These are phyloP conservation scores for Lampris incognitus DNA, from an alignment of 2,113 vertebrate species.

Conservation along the genomic window DNA sequence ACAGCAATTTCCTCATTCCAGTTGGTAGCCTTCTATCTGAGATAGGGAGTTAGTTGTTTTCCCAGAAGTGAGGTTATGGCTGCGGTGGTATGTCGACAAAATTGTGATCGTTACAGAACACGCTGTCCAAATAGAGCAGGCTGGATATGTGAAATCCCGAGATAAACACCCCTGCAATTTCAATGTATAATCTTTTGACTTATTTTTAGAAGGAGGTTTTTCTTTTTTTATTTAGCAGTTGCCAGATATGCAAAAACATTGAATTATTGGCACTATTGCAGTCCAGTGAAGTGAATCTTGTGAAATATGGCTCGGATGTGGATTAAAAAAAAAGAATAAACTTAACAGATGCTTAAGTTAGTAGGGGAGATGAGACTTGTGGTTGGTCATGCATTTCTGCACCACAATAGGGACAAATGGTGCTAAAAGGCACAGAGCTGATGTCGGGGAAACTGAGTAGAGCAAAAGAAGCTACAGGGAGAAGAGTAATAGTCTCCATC, in stretches of 20 bases:
- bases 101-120: constrained; percentile 23
- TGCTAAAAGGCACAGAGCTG: constrained; percentile 20
- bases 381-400: constrained; percentile 50
- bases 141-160: constrained; percentile 9
- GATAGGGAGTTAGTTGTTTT: constrained; percentile 49
- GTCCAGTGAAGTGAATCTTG: neutral
- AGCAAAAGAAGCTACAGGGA: constrained; percentile 30
- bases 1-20: constrained; percentile 49
- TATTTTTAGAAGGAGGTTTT: neutral
- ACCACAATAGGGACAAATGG: constrained; percentile 57
- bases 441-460: constrained; percentile 17
- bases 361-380: constrained; percentile 41
- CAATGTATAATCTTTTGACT: neutral
- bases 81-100: constrained; percentile 19
- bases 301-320: neutral
- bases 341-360: constrained; percentile 43
- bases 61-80: constrained; percentile 27
- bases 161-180: neutral
- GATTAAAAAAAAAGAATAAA: constrained; percentile 3
- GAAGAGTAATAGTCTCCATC: constrained; percentile 11
- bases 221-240: no score
- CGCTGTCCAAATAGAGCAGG: constrained; percentile 38
- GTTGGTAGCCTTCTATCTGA: constrained; percentile 19
- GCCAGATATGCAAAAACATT: constrained; percentile 8
- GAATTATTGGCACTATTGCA: neutral